A percentile compares a stretch with the other conserved stretches of the same genome.
Conservation (phyloP, 2,113 vertebrate species). For the Geococcyx californianus region DNA sequence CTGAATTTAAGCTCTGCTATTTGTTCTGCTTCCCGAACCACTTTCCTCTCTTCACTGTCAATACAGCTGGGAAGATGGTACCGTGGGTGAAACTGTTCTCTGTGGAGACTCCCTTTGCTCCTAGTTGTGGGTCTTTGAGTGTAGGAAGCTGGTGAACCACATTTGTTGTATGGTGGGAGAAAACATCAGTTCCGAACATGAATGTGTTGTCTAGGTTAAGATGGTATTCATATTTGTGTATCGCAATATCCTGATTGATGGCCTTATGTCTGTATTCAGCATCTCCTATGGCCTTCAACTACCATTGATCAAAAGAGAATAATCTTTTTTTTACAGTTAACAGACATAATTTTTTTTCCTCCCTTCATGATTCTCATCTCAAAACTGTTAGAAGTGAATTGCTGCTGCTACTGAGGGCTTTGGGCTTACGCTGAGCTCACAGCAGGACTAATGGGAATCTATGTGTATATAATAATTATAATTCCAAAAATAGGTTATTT, state of each 20-base stretch:
- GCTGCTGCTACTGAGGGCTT: background rate
- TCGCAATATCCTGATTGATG: background rate
- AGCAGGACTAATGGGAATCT: background rate
- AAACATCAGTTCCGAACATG: background rate
- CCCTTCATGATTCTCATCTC: background rate
- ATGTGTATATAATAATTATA: background rate
- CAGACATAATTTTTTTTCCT: background rate
- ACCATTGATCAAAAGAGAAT: background rate
- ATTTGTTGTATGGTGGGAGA: background rate
- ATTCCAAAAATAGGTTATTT: background rate
- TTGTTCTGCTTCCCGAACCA: background rate
- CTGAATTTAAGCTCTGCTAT: background rate
- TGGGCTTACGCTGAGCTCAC: background rate
- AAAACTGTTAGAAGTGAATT: background rate
- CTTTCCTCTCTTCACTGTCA: background rate
- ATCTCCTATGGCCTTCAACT: background rate
- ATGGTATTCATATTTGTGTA: background rate
- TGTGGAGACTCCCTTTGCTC: background rate
- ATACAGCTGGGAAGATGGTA: accelerated
- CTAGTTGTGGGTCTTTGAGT: background rate
- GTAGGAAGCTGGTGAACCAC: background rate
- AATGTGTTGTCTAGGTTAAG: background rate
- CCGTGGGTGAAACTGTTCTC: background rate
- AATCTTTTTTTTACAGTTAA: background rate
- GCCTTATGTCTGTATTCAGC: background rate